Evolutionary conservation across 2,113 vertebrate species (phyloP).

Genomic region (Syrrhaptes paradoxus): DNA sequence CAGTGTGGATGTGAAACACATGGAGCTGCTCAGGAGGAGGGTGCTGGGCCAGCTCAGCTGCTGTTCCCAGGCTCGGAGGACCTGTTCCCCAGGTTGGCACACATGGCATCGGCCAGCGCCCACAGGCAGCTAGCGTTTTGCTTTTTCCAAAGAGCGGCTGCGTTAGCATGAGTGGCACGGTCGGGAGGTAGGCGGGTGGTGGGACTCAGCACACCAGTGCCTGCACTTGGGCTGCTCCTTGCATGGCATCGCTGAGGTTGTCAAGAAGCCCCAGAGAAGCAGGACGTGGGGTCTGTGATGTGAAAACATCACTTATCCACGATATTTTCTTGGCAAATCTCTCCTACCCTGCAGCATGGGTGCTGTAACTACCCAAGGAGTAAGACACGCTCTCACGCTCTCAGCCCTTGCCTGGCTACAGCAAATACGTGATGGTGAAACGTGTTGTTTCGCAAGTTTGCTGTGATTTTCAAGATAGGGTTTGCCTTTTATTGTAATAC

Average conservation of each 20-base stretch:
- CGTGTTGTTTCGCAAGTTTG: not conserved
- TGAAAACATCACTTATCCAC: not conserved
- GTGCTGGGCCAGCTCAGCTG: not conserved
- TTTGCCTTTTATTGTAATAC: not conserved
- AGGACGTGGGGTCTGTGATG: not conserved
- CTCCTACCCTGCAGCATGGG: not conserved
- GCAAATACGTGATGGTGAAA: not conserved
- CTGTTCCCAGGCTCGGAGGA: not conserved
- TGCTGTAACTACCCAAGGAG: not conserved
- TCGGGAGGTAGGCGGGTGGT: not conserved
- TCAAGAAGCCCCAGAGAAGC: not conserved
- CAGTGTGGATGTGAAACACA: accelerated
- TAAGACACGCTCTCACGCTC: not conserved
- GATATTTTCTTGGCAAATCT: not conserved
- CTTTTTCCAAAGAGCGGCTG: not conserved
- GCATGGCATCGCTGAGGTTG: not conserved
- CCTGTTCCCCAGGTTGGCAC: not conserved
- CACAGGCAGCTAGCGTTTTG: not conserved
- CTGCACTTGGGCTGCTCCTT: not conserved
- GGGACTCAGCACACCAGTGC: not conserved
- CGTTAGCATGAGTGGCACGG: not conserved
- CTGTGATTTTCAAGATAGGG: not conserved
- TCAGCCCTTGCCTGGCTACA: not conserved
- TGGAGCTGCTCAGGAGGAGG: not conserved
- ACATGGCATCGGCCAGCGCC: not conserved